These are phyloP conservation scores for Pseudomyrmex concolor DNA, from an alignment of 1,140 invertebrate genomes.

Conservation along the genomic window DNA sequence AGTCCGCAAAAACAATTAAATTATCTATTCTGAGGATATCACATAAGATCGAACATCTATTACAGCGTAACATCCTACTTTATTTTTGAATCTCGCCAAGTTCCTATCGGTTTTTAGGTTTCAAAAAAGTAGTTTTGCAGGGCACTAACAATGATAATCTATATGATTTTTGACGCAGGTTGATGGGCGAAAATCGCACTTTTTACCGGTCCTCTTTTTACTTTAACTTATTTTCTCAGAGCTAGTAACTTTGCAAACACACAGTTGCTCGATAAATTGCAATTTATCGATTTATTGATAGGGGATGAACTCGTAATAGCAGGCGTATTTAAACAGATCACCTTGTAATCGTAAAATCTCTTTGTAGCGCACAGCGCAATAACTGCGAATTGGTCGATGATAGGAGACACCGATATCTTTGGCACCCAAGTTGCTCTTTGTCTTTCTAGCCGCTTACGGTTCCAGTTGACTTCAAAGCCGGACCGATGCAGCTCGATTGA, in stretches of 20 bases:
- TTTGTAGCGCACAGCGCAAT: conserved; percentile 16
- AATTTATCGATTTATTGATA: not conserved
- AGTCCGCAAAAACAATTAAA: too few species aligned
- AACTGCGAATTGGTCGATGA: conserved; percentile 59
- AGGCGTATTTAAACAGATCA: not conserved
- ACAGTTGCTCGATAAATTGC: not conserved
- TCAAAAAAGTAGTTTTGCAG: too few species aligned
- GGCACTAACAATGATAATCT: too few species aligned
- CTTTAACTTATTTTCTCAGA: not conserved
- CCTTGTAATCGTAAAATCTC: conserved; percentile 30
- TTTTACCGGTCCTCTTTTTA: too few species aligned
- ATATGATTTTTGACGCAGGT: too few species aligned
- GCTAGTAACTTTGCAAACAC: not conserved
- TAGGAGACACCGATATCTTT: conserved; percentile 68
- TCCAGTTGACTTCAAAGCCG: conserved; percentile 75
- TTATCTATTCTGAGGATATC: too few species aligned
- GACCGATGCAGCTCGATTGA: conserved; percentile 72
- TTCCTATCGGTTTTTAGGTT: too few species aligned
- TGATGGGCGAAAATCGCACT: too few species aligned
- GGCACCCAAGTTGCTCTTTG: conserved; percentile 68
- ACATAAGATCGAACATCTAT: too few species aligned
- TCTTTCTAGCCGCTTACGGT: conserved; percentile 68
- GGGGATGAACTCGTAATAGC: not conserved
- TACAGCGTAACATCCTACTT: too few species aligned
- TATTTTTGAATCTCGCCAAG: too few species aligned